These are phyloP conservation scores for Leptinotarsa tumamoca DNA, from an alignment of 2,888 invertebrate species.

Conservation along the genomic window DNA sequence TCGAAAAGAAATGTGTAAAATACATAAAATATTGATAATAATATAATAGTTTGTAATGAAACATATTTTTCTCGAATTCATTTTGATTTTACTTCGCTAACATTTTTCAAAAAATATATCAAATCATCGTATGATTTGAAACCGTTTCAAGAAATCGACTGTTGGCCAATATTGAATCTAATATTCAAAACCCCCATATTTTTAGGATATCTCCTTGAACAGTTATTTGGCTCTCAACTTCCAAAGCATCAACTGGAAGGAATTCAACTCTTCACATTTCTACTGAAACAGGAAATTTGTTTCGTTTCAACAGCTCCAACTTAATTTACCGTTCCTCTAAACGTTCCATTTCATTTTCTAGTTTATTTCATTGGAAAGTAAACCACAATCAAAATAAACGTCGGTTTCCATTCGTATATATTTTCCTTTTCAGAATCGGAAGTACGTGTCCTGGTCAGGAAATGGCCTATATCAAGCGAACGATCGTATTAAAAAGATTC, in stretches of 20 bases:
- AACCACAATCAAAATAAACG: conserved; percentile 36
- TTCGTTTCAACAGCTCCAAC: neutral
- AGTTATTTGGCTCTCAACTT: neutral
- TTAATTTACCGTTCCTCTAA: neutral
- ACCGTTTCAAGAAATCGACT: no score
- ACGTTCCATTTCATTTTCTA: neutral
- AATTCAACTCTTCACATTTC: neutral
- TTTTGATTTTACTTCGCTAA: no score
- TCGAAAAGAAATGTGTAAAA: no score
- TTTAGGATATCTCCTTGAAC: neutral
- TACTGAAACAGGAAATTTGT: neutral
- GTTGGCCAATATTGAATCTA: no score
- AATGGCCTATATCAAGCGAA: conserved; percentile 41
- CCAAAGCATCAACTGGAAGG: neutral
- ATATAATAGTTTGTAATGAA: no score
- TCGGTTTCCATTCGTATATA: conserved; percentile 29
- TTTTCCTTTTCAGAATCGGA: conserved; percentile 35
- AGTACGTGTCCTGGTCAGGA: conserved; percentile 44
- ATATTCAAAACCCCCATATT: no score
- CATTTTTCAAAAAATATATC: no score
- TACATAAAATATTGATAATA: no score
- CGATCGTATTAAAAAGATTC: conserved; percentile 38
- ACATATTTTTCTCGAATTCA: no score
- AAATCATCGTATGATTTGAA: no score
- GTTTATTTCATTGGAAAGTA: conserved; percentile 29